phyloP scores from a whole-genome alignment of 2,797 vertebrate genomes.

The Vireo griseus region DNA sequence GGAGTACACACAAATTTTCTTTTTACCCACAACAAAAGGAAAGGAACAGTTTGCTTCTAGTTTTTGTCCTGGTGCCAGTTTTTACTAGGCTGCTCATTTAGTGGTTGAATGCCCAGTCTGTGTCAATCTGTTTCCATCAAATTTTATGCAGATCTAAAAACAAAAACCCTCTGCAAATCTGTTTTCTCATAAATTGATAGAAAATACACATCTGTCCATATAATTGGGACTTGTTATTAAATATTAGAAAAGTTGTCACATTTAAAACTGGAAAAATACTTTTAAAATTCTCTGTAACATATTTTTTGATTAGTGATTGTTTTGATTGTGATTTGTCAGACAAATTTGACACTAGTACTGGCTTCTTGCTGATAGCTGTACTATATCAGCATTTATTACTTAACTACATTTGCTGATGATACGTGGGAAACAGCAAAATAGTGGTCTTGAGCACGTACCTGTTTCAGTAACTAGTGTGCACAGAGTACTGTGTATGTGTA shows the following conservation, averaged over 20 bases:
- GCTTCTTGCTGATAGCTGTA: not conserved
- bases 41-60: not conserved
- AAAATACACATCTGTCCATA: not conserved
- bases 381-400: slow-evolving; percentile 10
- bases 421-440: not conserved
- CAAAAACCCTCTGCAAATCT: not conserved
- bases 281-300: not conserved
- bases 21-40: not conserved
- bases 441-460: not conserved
- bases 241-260: not conserved
- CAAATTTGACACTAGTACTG: not conserved
- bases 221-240: not conserved
- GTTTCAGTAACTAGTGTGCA: not conserved
- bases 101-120: not conserved
- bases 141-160: not conserved
- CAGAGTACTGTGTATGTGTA: not conserved
- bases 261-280: not conserved
- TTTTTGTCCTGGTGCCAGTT: not conserved
- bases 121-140: not conserved
- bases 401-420: slow-evolving; percentile 9
- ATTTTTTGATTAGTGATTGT: slow-evolving; percentile 36
- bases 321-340: too few relatives aligned
- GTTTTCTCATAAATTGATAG: not conserved
- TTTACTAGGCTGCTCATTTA: not conserved
- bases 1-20: not conserved